Evolutionary conservation across 92 coral and sea anemone genomes (phyloP), one percentile per base, ranked within the genome.

Genomic region (Paragorgia papillata): DNA sequence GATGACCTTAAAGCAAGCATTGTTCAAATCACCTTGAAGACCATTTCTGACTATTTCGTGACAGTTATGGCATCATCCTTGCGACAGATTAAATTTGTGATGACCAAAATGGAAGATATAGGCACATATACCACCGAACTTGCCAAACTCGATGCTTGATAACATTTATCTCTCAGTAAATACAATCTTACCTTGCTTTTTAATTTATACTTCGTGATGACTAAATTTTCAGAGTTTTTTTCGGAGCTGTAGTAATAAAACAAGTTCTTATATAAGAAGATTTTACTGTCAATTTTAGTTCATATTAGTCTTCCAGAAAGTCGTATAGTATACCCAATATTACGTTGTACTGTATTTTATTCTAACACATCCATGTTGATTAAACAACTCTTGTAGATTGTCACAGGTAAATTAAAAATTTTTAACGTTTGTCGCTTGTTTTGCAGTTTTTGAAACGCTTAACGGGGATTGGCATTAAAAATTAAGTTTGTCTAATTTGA

Each of bases 11-110:
- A 30, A 71, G 48, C 64, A 7, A 35, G 20, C 37, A 35, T 71
- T 53, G 64, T 55, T 28, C 78, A 71, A 35, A 53, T 64, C 22
- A 55, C 65, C 15, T 30, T 71, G 65, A 71, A 71, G 64, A 71
- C 78, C 30, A 71, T 71, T 17, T 71, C 78, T 27, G 78, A 71
- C 28, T 71, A 71, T 58, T 71, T 71, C 17, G 78, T 71, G 32
- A 71, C 78, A 24, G 78, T 71, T 30, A 71, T 71, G 78, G 78
- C 78, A 21, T 71, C 78, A 29, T 71, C 78, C 0, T 34, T 71
- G 65, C 30, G 50, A 55, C 78, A 71, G 51, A 55, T 71, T 34
- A 71, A 71, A 1, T 71, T 71, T 34, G 78, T 71, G 32, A 71
- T 71, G 63, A 30, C 51, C 29, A 71, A 54, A 18, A 71, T 71